Evolutionary conservation across 1,140 invertebrate genomes (phyloP), one percentile per base, ranked within the genome.

Genomic region (Calycopis cecrops): DNA sequence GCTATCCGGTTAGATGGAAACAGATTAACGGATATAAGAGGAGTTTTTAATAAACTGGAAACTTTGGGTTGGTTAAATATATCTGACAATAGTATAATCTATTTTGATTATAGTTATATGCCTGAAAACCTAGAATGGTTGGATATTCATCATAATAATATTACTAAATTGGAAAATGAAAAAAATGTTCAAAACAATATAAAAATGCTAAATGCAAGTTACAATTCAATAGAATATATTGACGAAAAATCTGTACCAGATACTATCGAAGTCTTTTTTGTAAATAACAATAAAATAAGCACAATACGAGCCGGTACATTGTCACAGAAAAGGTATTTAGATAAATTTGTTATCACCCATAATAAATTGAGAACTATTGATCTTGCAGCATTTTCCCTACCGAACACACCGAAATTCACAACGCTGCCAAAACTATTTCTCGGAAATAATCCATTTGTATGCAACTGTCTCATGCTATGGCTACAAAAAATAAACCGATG

Each of bases 401-500:
- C 90, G 53, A 87, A 90, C 64, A 91, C 94, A 48, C 89, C 90
- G 1, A 90, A 90, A 64, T 88, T 92, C 58, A 90, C 87, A 69
- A 89, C 92, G 59, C 72, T 94, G 63, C 92, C 93, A 11, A 91
- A 92, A 78, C 94, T 95, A 79, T 94, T 93, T 75, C 92, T 95
- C 62, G 93, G 92, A n/a, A 91, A 92, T 61, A 96, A 96, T 90
- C 93, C 94, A 10, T 93, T 96, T 75, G 88, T 92, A 50, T 96
- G 94, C 76, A 93, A 96, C 75, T 96, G 94, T 85, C 91, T 91
- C 35, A 94, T 96, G 94, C 94, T 95, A 79, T 96, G 94, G 94
- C 73, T 97, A 50, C 91, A 93, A 60, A 89, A 93, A 62, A 93
- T 95, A 53, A 94, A 94, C 83, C 90, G 92, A 65, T 88, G 92